Conservation (phyloP, 2,888 invertebrate species). For the Nephrocerus scutellatus region DNA sequence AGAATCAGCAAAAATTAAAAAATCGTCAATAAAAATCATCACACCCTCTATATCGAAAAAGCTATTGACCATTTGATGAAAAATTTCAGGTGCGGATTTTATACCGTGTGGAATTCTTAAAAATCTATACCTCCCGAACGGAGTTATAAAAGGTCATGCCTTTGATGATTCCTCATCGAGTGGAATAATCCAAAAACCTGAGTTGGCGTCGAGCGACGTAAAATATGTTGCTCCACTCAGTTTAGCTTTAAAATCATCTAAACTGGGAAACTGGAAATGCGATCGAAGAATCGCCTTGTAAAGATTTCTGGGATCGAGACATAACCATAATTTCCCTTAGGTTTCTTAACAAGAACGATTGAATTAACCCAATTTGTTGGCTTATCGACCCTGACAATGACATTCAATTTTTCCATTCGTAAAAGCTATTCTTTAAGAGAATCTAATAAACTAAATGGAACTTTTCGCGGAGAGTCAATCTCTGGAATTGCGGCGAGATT, state of each 20-base stretch:
- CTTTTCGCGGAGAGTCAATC: background rate
- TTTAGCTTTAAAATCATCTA: constrained; percentile 2
- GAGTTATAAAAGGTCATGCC: too few species aligned
- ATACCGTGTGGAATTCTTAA: constrained; percentile 24
- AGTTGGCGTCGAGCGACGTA: background rate
- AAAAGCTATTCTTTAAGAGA: background rate
- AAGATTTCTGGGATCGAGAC: constrained; percentile 12
- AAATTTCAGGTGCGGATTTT: constrained; percentile 24
- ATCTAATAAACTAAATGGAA: background rate
- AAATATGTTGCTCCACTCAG: constrained; percentile 2
- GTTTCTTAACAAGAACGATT: constrained; percentile 8
- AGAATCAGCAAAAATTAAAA: background rate
- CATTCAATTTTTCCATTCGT: constrained; percentile 1
- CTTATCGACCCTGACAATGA: background rate
- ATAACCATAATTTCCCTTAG: constrained; percentile 6
- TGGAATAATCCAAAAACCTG: background rate
- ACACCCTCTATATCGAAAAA: constrained; percentile 6
- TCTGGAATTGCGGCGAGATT: background rate
- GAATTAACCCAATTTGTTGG: constrained; percentile 7
- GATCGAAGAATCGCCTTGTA: constrained; percentile 6
- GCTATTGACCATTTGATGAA: constrained; percentile 18
- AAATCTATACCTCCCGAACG: constrained; percentile 23
- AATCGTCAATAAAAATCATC: constrained; percentile 10
- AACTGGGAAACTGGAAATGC: constrained; percentile 4
- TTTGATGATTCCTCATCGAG: too few species aligned